Base-by-base conservation (phyloP, 2,797 vertebrate species). In the Acipenser transmontanus region DNA sequence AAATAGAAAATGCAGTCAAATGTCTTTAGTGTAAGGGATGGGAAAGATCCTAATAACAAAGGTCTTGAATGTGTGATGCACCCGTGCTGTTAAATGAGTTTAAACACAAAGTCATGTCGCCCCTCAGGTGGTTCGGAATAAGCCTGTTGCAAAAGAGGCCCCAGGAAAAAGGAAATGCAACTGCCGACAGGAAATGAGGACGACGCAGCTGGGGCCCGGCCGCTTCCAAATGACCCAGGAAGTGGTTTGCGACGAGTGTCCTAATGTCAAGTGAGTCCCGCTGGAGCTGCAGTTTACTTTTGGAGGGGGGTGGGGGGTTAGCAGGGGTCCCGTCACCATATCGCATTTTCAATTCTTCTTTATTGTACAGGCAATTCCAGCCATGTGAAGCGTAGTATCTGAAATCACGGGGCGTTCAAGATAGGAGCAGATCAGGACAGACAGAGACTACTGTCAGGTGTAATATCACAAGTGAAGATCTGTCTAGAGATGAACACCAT, bases 211-310 rank as follows among this genome's bases (percentile, higher is more conserved):
- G 51, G 97, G 97, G 49, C 97, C 97, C 0, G 97, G 97, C 0
- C 95, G 95, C 64, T 99, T 98, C 87, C 97, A 99, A 79, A 99
- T 99, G 97, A 98, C 96, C 6, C 97, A 99, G 80, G 97, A 99
- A 85, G 94, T 92, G 66, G 97, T 99, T 77, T 99, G 97, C 4
- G 97, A 99, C 6, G 96, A 99, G 71, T 99, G 97, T 79, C 93
- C 97, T 9, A 99, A 99, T 17, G 94, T 99, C 51, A 98, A 94
- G 97, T 98, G 79, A 92, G 94, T 84, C 51, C 50, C 10, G n/a
- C 52, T n/a, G n/a, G 2, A 34, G 34, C 34, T 4, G 34, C 34
- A 34, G 34, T 34, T 34, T 17, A 17, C 17, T 17, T 17, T 52
- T 11, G 56, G 47, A 2, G 48, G 11, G 49, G 11, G 12, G n/a